A percentile compares a stretch with the other conserved stretches of the same genome.
Evolutionary conservation across 2,888 invertebrate genomes (phyloP).

Genomic region (Chrysomela aeneicollis): DNA sequence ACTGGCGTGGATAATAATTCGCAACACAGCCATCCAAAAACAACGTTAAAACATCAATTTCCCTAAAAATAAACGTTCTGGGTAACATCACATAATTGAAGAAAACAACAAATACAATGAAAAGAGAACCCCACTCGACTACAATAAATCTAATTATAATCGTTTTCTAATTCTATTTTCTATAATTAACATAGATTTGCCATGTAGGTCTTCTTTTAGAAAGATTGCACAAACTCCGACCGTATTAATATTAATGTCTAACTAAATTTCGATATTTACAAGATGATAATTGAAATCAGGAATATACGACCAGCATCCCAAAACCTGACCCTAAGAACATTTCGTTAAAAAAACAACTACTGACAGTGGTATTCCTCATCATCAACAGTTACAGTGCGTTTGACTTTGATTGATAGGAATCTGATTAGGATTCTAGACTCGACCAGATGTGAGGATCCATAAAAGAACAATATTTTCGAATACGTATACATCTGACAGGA

Average conservation of each 20-base stretch:
- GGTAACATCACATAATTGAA: not conserved
- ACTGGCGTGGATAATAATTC: not conserved
- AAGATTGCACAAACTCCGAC: conserved; percentile 55
- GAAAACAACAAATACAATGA: not conserved
- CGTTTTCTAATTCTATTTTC: conserved; percentile 8
- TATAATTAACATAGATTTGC: conserved; percentile 17
- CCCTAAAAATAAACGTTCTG: not conserved
- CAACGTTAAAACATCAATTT: not conserved
- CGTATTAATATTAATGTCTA: conserved; percentile 41
- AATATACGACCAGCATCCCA: not conserved
- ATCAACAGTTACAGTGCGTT: too few relatives aligned
- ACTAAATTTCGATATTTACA: conserved; percentile 40
- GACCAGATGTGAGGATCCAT: too few relatives aligned
- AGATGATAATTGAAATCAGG: conserved; percentile 22
- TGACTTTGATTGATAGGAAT: too few relatives aligned
- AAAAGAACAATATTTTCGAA: too few relatives aligned
- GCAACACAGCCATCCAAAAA: not conserved
- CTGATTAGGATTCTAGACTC: too few relatives aligned
- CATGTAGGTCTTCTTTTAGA: conserved; percentile 8
- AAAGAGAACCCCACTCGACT: not conserved
- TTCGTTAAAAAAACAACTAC: too few relatives aligned
- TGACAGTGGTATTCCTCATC: too few relatives aligned
- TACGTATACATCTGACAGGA: too few relatives aligned
- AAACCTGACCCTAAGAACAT: too few relatives aligned
- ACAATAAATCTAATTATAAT: not conserved